phyloP scores from a whole-genome alignment of 2,113 vertebrate genomes.

The Xenus cinereus region DNA sequence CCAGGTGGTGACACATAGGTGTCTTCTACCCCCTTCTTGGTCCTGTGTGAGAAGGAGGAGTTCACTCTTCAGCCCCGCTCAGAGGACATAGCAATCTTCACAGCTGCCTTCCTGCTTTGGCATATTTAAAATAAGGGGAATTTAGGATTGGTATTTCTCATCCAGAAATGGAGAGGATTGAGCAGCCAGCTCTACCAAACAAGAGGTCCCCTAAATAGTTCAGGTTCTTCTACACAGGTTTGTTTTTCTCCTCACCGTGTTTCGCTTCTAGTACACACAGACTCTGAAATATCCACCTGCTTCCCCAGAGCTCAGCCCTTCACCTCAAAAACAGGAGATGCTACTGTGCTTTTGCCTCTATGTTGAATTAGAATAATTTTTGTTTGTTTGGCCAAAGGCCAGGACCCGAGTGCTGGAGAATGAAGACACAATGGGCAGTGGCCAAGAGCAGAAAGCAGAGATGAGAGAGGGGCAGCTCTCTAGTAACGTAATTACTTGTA shows the following conservation, averaged over 20 bases:
- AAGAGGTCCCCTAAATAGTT: neutral
- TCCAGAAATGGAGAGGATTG: neutral
- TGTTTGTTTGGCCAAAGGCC: neutral
- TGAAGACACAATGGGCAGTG: neutral
- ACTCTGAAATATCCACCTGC: neutral
- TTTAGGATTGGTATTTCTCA: neutral
- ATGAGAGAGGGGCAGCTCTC: neutral
- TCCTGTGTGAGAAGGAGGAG: rapidly evolving
- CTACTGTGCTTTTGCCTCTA: neutral
- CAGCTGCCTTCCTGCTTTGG: neutral
- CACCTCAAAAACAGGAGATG: neutral
- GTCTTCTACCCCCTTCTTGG: neutral
- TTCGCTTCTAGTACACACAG: neutral
- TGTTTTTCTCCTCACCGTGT: neutral
- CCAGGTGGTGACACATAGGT: neutral
- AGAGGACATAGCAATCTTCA: neutral
- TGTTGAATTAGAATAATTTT: neutral
- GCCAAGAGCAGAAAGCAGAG: neutral
- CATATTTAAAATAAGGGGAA: neutral
- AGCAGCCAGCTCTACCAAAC: neutral
- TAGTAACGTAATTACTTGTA: neutral
- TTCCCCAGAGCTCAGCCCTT: conserved; percentile 1
- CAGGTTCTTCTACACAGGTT: neutral
- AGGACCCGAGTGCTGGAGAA: neutral
- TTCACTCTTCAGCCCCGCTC: neutral